Conservation (phyloP, 2,113 vertebrate species). For the Scalopus aquaticus region DNA sequence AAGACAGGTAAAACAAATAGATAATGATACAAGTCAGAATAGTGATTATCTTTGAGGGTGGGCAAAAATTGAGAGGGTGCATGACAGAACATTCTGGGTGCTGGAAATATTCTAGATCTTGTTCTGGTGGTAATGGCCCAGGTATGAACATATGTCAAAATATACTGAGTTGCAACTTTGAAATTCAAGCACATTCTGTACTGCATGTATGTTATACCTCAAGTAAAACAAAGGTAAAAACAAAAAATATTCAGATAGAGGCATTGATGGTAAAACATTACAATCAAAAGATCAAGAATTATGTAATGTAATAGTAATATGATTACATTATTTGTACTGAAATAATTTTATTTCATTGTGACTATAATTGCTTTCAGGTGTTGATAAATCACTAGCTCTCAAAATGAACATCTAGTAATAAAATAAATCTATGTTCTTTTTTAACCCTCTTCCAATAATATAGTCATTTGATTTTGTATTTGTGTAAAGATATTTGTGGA, state of each 20-base stretch:
- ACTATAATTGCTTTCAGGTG: slow-evolving; percentile 49
- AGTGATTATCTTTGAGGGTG: slow-evolving; percentile 36
- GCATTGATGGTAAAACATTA: not conserved
- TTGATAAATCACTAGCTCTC: slow-evolving; percentile 49
- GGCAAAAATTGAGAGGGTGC: not conserved
- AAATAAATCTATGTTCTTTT: slow-evolving; percentile 17
- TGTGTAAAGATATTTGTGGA: slow-evolving; percentile 38
- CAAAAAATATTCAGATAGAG: not conserved
- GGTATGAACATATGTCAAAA: not conserved
- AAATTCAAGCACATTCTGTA: slow-evolving; percentile 12
- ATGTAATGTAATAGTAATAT: not conserved
- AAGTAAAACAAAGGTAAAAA: slow-evolving; percentile 26
- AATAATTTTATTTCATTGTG: slow-evolving; percentile 22
- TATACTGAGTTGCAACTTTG: not conserved
- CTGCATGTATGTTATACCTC: not conserved
- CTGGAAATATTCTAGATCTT: slow-evolving; percentile 37
- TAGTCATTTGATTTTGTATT: slow-evolving; percentile 48
- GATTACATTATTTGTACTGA: not conserved
- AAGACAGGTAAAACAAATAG: not conserved
- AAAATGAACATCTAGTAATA: slow-evolving; percentile 34
- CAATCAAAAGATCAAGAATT: slow-evolving; percentile 30
- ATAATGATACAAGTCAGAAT: not conserved
- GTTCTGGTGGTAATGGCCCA: not conserved
- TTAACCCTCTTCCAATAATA: not conserved
- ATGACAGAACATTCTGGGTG: not conserved